Conservation (phyloP, 2,113 vertebrate genomes). For the Peromyscus californicus region DNA sequence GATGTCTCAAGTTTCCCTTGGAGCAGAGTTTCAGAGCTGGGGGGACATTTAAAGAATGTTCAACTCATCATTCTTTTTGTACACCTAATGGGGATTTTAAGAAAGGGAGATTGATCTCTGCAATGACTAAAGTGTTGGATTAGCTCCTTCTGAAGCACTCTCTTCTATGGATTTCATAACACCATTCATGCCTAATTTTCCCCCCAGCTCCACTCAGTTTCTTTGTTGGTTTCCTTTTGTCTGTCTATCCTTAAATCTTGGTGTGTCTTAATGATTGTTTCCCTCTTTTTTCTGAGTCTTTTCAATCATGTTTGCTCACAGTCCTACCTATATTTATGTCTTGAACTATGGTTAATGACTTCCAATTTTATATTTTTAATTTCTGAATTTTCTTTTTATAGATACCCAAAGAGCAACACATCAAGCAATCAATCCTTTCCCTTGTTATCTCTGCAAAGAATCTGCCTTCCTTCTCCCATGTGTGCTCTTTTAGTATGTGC, state of each 20-base stretch:
- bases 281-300: neutral
- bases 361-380: neutral
- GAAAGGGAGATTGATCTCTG: neutral
- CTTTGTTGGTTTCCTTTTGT: neutral
- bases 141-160: neutral
- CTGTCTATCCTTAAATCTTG: neutral
- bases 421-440: neutral
- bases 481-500: neutral
- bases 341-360: no score
- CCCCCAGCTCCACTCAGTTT: neutral
- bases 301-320: neutral
- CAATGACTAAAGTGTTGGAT: neutral
- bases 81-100: neutral
- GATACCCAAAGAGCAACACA: neutral
- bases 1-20: neutral
- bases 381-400: neutral
- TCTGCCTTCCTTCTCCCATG: neutral
- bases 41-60: neutral
- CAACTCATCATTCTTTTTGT: neutral
- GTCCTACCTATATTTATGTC: neutral
- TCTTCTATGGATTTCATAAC: constrained; percentile 5
- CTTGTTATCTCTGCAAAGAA: neutral
- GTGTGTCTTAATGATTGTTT: neutral
- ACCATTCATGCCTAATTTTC: neutral
- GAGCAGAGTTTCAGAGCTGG: neutral